Evolutionary conservation across 1,140 invertebrate species (phyloP).

Genomic region (Oncopeltus fasciatus): DNA sequence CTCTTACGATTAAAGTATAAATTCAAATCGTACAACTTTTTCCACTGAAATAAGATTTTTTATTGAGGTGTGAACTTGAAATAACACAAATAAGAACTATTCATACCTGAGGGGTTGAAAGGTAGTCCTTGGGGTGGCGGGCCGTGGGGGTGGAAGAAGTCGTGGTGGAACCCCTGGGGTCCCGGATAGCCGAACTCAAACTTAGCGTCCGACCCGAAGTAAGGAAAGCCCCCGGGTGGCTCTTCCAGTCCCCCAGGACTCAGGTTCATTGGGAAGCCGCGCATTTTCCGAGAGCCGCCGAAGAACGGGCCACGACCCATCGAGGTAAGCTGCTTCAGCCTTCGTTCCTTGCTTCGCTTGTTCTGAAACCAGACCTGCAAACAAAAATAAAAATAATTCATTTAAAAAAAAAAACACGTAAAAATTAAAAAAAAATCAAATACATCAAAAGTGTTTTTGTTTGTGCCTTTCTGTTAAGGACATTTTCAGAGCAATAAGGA

Average conservation of each 20-base stretch:
- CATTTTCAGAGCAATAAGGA: too few species aligned
- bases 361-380: conserved; percentile 98
- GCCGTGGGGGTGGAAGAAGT: conserved; percentile 73
- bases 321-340: conserved; percentile 79
- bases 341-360: conserved; percentile 90
- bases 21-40: too few species aligned
- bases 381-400: neutral
- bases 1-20: too few species aligned
- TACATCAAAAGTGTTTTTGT: too few species aligned
- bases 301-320: conserved; percentile 84
- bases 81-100: too few species aligned
- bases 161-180: conserved; percentile 72
- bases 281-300: conserved; percentile 75
- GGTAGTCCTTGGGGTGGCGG: conserved; percentile 33
- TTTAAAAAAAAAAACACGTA: too few species aligned
- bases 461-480: too few species aligned
- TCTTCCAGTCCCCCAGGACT: conserved; percentile 69
- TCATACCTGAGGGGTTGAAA: conserved; percentile 27
- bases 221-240: conserved; percentile 62
- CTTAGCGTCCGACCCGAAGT: conserved; percentile 70
- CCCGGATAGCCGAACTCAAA: conserved; percentile 80
- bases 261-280: conserved; percentile 77
- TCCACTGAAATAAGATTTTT: too few species aligned
- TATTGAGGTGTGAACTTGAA: too few species aligned
- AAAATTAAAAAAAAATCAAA: too few species aligned